Evolutionary conservation across 2,888 invertebrate species (phyloP), one percentile per base, ranked within the genome.

Genomic region (Cremastobaeus sp.): DNA sequence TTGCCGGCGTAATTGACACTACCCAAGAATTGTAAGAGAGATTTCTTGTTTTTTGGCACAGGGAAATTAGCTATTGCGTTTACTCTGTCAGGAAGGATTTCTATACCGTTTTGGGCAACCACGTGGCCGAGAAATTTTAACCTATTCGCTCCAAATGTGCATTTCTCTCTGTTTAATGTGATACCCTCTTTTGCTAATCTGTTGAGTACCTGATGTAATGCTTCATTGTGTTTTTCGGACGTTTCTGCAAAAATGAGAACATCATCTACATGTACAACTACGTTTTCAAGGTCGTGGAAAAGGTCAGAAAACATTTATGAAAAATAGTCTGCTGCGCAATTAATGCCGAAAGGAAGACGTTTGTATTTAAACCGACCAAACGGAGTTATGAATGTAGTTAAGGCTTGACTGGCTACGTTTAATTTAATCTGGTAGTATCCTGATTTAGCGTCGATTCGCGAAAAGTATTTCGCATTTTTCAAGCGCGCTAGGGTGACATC

Each of bases 81-180:
- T 4, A 80, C 50, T 28, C 78, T 57, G 6, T 74, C 68, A 3
- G 71, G 69, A 6, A 76, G 52, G 8, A 80, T 59, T 9, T 28
- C 28, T 14, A 80, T 66, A 14, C 76, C 79, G 8, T 57, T 41
- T 9, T 60, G 57, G 3, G 78, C 77, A 17, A 84, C 68, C 5
- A 55, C 60, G 55, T 82, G 76, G 2, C 84, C 83, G 32, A 84
- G 25, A 54, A 81, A 81, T 11, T 73, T 70, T 5, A 84, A 32
- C 48, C 72, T 34, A 5, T 48, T 47, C 0, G 74, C 60, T 0
- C 70, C 74, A 41, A 84, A 80, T 4, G 50, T 15, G 69, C 83
- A 84, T 66, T 85, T 84, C 1, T 76, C 45, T 66, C 60, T 50
- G 52, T 83, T 82, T 4, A 81, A 12, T 0, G 78, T 80, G 15